Evolutionary conservation across 2,888 invertebrate species (phyloP), one percentile per base, ranked within the genome.

Genomic region (Philaethria dido): DNA sequence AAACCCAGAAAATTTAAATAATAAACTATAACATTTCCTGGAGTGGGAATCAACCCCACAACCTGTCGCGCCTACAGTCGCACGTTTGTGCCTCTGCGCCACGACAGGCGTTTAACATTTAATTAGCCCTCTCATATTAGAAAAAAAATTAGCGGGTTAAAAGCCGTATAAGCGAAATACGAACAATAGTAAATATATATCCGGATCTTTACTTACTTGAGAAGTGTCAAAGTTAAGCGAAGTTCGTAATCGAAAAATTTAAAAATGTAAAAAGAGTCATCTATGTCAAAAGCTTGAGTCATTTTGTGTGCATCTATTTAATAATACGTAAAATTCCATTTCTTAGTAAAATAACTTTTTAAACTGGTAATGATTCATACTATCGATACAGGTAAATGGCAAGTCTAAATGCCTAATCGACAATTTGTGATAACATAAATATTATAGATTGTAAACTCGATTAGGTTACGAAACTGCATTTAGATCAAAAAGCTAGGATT

Each of bases 391-490:
- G 29, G 25, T 45, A 60, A 60, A 29, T 44, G 25, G 16, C 25
- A 60, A 25, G 16, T 25, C 59, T 13, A 36, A 48, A 48, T 20
- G 25, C 25, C 14, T 61, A 18, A 22, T 20, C 9, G 33, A 48
- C 36, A 45, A 45, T 45, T 59, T 20, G 33, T 33, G 33, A 33
- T 48, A 48, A 18, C 29, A 14, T 61, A 48, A 48, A 33, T 47
- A 61, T 61, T 61, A 48, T 29, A 36, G 36, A 39, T 48, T 48
- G 33, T 14, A 36, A 61, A 29, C 18, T 29, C 47, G 18, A 33
- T 47, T 61, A n/a, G 9, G 8, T 61, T 61, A 33, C 29, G 47
- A 47, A 59, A 59, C 13, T 44, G 11, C 6, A 44, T 25, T 25
- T 16, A 44, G 14, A 44, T 36, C 6, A 13, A 25, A 59, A 42